Evolutionary conservation across 2,113 vertebrate genomes (phyloP).

Genomic region (Seriola aureovittata): DNA sequence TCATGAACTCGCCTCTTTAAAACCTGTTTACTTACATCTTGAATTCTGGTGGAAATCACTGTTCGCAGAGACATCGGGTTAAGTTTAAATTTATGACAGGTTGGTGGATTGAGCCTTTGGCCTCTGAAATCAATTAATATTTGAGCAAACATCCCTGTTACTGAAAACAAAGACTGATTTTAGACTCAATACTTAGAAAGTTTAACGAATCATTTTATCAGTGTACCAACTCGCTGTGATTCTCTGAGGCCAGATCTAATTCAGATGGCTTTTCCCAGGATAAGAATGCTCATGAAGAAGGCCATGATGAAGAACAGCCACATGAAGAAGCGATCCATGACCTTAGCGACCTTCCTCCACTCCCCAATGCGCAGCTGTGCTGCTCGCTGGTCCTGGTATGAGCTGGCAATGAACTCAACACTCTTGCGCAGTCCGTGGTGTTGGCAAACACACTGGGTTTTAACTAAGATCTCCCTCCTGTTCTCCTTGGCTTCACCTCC

Average conservation of each 20-base stretch:
- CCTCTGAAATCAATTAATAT: neutral
- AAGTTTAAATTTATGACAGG: too few relatives aligned
- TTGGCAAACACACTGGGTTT: conserved; percentile 80
- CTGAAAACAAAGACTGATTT: neutral
- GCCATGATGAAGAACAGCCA: conserved; percentile 94
- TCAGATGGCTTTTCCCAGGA: conserved; percentile 90
- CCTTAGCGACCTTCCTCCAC: conserved; percentile 93
- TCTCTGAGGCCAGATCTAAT: neutral
- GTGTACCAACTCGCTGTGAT: neutral
- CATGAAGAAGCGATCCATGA: conserved; percentile 95
- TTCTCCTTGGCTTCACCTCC: conserved; percentile 17
- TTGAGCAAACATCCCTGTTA: neutral
- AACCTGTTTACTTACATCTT: too few relatives aligned
- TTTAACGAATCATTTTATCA: neutral
- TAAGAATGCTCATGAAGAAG: conserved; percentile 91
- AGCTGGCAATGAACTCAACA: conserved; percentile 86
- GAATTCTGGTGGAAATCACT: too few relatives aligned
- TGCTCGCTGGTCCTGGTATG: conserved; percentile 86
- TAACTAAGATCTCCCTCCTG: conserved; percentile 49
- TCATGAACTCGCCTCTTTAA: neutral
- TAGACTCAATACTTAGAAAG: neutral
- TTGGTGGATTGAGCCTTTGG: neutral
- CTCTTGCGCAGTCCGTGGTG: conserved; percentile 82
- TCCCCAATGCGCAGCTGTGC: conserved; percentile 84
- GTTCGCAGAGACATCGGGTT: too few relatives aligned